Evolutionary conservation across 2,113 vertebrate genomes (phyloP).

Genomic region (Cheirogaleus medius): DNA sequence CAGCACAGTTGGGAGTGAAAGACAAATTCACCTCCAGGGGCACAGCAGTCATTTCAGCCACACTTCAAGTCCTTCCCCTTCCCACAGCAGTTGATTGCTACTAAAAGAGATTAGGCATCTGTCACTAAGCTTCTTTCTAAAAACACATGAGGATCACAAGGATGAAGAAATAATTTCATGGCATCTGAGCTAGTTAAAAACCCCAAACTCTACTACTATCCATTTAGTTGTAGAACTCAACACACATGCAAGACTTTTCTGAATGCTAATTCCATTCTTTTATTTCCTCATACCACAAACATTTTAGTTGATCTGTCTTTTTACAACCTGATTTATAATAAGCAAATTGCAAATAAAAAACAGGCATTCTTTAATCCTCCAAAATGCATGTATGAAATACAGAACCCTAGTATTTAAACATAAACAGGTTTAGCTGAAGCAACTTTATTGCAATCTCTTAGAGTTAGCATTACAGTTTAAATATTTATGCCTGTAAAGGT

Average conservation of each 20-base stretch:
- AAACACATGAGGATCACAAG: not conserved
- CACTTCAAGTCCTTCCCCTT: not conserved
- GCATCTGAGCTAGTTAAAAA: not conserved
- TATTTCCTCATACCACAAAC: slow-evolving; percentile 81
- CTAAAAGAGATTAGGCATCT: not conserved
- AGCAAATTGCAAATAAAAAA: slow-evolving; percentile 68
- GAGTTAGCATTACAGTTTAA: slow-evolving; percentile 77
- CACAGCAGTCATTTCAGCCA: not conserved
- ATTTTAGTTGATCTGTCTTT: slow-evolving; percentile 62
- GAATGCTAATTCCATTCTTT: slow-evolving; percentile 80
- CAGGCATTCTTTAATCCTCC: slow-evolving; percentile 72
- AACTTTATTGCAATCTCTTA: slow-evolving; percentile 74
- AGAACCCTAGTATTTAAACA: slow-evolving; percentile 74
- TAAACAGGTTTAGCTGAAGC: slow-evolving; percentile 64
- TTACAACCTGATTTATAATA: slow-evolving; percentile 77
- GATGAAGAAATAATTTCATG: not conserved
- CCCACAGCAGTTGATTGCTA: not conserved
- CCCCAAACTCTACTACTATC: not conserved
- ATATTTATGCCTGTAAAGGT: slow-evolving; percentile 73
- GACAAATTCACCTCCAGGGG: not conserved
- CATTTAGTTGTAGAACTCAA: not conserved
- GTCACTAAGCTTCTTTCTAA: not conserved
- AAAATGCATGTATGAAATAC: slow-evolving; percentile 74
- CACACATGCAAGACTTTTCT: not conserved
- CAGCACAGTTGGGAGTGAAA: not conserved